Evolutionary conservation across 2,888 invertebrate genomes (phyloP).

Genomic region (Drosophila ochracea): DNA sequence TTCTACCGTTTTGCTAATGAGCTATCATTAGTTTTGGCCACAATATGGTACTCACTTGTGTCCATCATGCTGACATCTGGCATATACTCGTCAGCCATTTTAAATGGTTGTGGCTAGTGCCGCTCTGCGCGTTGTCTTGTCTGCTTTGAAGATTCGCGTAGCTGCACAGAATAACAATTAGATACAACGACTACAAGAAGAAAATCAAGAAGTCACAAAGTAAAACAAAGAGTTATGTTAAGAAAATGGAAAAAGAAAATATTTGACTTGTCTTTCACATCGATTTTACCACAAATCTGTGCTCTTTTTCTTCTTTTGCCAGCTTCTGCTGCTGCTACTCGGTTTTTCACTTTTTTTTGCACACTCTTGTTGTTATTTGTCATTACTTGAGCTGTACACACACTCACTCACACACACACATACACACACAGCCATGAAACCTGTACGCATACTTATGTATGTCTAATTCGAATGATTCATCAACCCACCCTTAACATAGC

Average conservation of each 20-base stretch:
- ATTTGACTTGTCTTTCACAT: conserved; percentile 20
- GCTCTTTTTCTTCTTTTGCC: conserved; percentile 23
- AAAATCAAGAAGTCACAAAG: not conserved
- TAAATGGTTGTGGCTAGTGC: conserved; percentile 64
- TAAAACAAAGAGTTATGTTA: conserved; percentile 2
- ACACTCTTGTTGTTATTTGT: conserved; percentile 70
- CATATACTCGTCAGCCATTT: conserved; percentile 84
- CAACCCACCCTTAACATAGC: conserved; percentile 48
- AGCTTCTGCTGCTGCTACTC: conserved; percentile 34
- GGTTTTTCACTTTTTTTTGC: conserved; percentile 37
- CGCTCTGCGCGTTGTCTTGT: conserved; percentile 29
- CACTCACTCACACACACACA: conserved; percentile 16
- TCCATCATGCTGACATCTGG: conserved; percentile 84
- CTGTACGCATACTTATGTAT: conserved; percentile 28
- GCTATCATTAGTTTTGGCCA: conserved; percentile 14
- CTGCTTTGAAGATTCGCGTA: conserved; percentile 40
- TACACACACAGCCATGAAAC: conserved; percentile 7
- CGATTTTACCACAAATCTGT: conserved; percentile 46
- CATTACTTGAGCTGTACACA: conserved; percentile 48
- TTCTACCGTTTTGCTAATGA: conserved; percentile 22
- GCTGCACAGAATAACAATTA: conserved; percentile 66
- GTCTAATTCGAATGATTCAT: conserved; percentile 68
- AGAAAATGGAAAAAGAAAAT: not conserved
- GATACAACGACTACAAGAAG: conserved; percentile 30
- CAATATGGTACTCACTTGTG: conserved; percentile 84